Conservation (phyloP, 2,797 vertebrate genomes). For the Arvicola amphibius region DNA sequence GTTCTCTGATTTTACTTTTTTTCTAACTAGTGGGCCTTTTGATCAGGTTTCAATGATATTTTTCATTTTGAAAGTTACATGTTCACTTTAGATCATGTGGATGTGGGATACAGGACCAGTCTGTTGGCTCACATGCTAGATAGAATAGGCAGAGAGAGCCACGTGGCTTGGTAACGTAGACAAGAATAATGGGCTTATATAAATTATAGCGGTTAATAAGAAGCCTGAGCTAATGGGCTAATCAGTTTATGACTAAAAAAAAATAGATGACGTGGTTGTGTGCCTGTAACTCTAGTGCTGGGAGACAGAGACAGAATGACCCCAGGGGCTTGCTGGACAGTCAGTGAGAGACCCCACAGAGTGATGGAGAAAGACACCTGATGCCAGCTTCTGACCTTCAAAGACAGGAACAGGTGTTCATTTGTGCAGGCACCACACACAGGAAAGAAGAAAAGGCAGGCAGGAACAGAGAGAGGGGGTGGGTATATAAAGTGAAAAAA, state of each 20-base stretch:
- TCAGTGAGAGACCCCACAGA: neutral
- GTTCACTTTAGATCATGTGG: neutral
- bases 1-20: conserved; percentile 44
- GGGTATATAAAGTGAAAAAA: neutral
- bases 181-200: no score
- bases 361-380: neutral
- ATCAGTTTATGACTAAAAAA: no score
- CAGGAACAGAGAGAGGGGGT: accelerated
- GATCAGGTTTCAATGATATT: conserved; percentile 39
- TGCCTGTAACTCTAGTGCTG: neutral
- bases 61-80: conserved; percentile 50
- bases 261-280: neutral
- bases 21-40: conserved; percentile 34
- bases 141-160: neutral
- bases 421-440: neutral
- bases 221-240: no score
- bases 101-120: neutral
- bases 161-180: no score
- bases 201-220: no score
- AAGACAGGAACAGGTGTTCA: neutral
- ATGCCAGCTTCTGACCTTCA: neutral
- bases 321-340: neutral
- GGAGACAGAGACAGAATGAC: neutral
- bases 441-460: neutral
- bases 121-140: conserved; percentile 11